Percentiles rank a stretch among this genome's conserved stretches.
phyloP scores from a whole-genome alignment of 2,113 vertebrate species.

The Eurystomus gularis region DNA sequence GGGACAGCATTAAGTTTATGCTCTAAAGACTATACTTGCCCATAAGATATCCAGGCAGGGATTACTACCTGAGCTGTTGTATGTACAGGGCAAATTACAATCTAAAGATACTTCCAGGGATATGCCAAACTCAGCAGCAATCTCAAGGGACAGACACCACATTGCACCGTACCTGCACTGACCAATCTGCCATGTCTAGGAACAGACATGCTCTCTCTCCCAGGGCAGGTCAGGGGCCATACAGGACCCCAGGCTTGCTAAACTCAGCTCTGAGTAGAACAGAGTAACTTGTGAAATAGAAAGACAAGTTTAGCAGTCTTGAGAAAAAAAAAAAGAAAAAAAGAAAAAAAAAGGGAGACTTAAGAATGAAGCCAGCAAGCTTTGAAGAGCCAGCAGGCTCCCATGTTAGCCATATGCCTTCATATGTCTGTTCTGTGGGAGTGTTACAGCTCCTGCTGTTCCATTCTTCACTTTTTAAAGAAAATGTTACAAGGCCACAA shows the following conservation, averaged over 20 bases:
- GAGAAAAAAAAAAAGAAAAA: not conserved
- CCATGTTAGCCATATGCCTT: conserved; percentile 65
- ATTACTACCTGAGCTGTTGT: not conserved
- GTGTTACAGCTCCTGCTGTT: conserved; percentile 60
- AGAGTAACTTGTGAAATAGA: not conserved
- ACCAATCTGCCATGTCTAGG: too few relatives aligned
- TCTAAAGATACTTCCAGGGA: not conserved
- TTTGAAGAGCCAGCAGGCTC: conserved; percentile 57
- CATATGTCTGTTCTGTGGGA: conserved; percentile 60
- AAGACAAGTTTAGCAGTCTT: not conserved
- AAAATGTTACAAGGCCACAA: conserved; percentile 57
- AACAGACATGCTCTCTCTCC: not conserved
- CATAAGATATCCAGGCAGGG: not conserved
- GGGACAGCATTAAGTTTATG: not conserved
- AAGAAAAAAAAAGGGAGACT: not conserved
- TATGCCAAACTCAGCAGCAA: not conserved
- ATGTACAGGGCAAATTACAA: not conserved
- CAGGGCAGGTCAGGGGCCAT: rapidly evolving
- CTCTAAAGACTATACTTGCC: not conserved
- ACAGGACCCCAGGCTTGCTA: not conserved
- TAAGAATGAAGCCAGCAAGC: conserved; percentile 30
- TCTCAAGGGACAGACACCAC: not conserved
- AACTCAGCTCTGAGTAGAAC: not conserved
- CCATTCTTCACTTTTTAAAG: conserved; percentile 43
- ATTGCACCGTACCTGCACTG: not conserved